Evolutionary conservation across 2,113 vertebrate species (phyloP), one percentile per base, ranked within the genome.

Genomic region (Leptocoma aspasia): DNA sequence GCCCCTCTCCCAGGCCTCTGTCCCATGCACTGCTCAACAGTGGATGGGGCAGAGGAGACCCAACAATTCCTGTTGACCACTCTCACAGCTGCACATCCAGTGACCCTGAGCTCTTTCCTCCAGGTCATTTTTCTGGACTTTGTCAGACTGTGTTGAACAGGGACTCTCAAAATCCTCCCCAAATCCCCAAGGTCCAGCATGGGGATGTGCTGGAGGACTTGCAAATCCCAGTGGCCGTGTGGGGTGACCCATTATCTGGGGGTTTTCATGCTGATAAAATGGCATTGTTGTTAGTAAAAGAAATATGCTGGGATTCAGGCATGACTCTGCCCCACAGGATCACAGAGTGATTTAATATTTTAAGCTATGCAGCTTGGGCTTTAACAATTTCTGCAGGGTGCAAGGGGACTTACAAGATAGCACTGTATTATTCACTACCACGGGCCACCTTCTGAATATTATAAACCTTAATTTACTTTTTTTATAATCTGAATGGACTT

Each of bases 381-480:
- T 97, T 97, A 92, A 89, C 90, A 76, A n/a, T 95, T 96, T 94
- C 94, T 95, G 92, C 84, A 59, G 93, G 68, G 82, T 91, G 90
- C 41, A 63, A 66, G 80, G 79, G 87, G 78, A 92, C 96, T 93
- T 92, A 90, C 90, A 97, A 92, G 94, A 96, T 90, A 97, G 83
- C 71, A 83, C 84, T 86, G 91, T 92, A 75, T 96, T 94, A 95
- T 84, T 96, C 95, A 95, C 90, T 93, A 93, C 82, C 63, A 94
- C 20, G 64, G 89, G 92, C 94, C 91, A 97, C 91, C 85, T 96
- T 87, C 94, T 93, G 95, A 96, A 97, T 97, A 95, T 90, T 95
- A 91, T 95, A 95, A 95, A 95, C 60, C 86, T 96, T 96, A 94
- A 96, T 96, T 94, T 95, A 97, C 95, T 96, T 95, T 92, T 97